Base-by-base conservation (phyloP, 2,888 invertebrate species). In the Pseudolycoriella hygida region DNA sequence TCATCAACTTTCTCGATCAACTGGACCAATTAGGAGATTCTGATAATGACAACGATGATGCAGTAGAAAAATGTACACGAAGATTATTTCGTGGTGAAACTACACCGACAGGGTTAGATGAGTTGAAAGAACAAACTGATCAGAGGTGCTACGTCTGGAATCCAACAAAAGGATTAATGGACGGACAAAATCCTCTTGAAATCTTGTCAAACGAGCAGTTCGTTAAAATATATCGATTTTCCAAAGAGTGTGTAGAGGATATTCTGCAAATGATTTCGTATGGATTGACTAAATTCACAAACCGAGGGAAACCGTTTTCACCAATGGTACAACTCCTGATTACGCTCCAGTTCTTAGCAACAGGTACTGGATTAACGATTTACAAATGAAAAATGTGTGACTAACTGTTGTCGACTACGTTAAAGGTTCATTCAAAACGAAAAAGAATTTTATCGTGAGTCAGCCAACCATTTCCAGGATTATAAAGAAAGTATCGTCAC, bases 381-480 rank as follows among this genome's bases (percentile, higher is more conserved):
- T n/a, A n/a, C n/a, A 43, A 11, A 32, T 31, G 17, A 15, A 31
- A 10, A n/a, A 43, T 42, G n/a, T 42, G 14, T 11, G 8, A 11
- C n/a, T n/a, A n/a, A n/a, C n/a, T n/a, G n/a, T n/a, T 10, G 6
- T 30, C 6, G 30, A 30, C 11, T 6, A n/a, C n/a, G n/a, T n/a
- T 39, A 37, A 43, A 51, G 51, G 50, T 25, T 48, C 51, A 10
- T 47, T 50, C 42, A 51, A 53, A 43, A 51, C 50, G 37, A 47
- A 53, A 34, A 49, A 47, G 10, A 46, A 48, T 44, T 41, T 47
- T 20, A 48, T 51, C 12, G 51, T 53, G 2, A 54, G 53, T 43
- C 52, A 53, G 47, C 48, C 53, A 3, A 53, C 53, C 17, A 50
- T 52, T 14, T 53, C 51, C 2, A 40, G 53, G 25, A 51, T 53